phyloP scores from a whole-genome alignment of 1,140 invertebrate species.

The Meloidogyne exigua region DNA sequence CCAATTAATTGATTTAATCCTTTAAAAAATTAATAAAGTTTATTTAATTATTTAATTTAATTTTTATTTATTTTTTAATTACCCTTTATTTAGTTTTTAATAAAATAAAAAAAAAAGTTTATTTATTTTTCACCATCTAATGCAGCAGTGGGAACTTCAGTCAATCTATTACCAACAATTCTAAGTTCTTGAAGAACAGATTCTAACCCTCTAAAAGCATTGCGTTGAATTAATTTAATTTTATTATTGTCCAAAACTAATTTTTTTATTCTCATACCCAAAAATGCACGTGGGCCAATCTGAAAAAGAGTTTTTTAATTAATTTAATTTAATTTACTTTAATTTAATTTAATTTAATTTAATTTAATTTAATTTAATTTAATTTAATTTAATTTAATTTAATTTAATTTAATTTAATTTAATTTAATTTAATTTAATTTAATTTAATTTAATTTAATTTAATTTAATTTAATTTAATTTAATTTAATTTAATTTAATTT shows the following conservation, averaged over 20 bases:
- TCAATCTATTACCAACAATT: constrained; percentile 51
- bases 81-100: too few species aligned
- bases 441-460: too few species aligned
- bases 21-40: constrained; percentile 29
- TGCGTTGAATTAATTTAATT: constrained; percentile 53
- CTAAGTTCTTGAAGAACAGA: constrained; percentile 57
- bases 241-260: constrained; percentile 62
- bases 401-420: too few species aligned
- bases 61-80: too few species aligned
- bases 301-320: constrained; percentile 28
- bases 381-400: too few species aligned
- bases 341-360: too few species aligned
- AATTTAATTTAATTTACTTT: too few species aligned
- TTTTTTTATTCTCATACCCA: constrained; percentile 60
- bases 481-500: too few species aligned
- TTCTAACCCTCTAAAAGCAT: constrained; percentile 60
- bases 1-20: constrained; percentile 55
- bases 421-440: too few species aligned
- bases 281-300: constrained; percentile 60
- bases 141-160: constrained; percentile 48
- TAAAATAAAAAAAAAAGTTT: too few species aligned
- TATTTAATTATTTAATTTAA: constrained; percentile 28
- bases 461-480: too few species aligned
- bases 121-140: constrained; percentile 15
- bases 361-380: too few species aligned